A percentile compares a stretch with the other conserved stretches of the same genome.
Evolutionary conservation across 2,888 invertebrate genomes (phyloP).

Genomic region (Phyllotreta cruciferae): DNA sequence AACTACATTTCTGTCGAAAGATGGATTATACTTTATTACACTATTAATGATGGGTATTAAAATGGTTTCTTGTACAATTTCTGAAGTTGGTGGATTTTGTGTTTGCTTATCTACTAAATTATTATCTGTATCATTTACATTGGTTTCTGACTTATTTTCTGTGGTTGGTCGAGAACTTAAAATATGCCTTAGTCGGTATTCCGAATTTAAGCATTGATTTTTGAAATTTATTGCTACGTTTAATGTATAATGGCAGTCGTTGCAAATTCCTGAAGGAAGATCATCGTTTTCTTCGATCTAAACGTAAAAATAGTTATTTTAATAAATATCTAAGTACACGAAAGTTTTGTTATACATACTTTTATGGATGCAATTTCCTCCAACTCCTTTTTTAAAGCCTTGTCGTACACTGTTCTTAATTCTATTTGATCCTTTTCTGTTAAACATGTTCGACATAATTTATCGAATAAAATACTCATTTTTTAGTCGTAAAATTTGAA

Average conservation of each 20-base stretch:
- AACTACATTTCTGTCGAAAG: slow-evolving; percentile 3
- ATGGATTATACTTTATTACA: slow-evolving; percentile 23
- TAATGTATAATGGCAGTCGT: slow-evolving; percentile 50
- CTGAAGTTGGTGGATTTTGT: slow-evolving; percentile 8
- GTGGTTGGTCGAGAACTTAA: slow-evolving; percentile 31
- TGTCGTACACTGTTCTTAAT: slow-evolving; percentile 49
- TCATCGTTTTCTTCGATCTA: slow-evolving; percentile 51
- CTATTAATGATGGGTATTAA: no score
- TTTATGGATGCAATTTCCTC: slow-evolving; percentile 46
- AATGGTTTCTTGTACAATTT: slow-evolving; percentile 11
- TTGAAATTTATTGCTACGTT: slow-evolving; percentile 52
- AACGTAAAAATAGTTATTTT: slow-evolving; percentile 30
- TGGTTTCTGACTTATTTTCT: no score
- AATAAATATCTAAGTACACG: slow-evolving; percentile 19
- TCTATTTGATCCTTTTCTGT: slow-evolving; percentile 49
- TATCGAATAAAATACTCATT: slow-evolving; percentile 47
- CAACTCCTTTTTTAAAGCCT: slow-evolving; percentile 47
- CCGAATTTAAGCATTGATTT: slow-evolving; percentile 51
- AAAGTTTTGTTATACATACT: slow-evolving; percentile 39
- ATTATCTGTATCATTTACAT: slow-evolving; percentile 36
- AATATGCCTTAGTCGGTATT: slow-evolving; percentile 46
- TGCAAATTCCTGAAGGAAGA: slow-evolving; percentile 53
- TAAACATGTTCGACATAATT: slow-evolving; percentile 55
- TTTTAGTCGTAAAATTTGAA: neutral
- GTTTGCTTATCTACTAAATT: slow-evolving; percentile 31